Evolutionary conservation across 2,113 vertebrate genomes (phyloP), one percentile per base, ranked within the genome.

Genomic region (Percina caprodes): DNA sequence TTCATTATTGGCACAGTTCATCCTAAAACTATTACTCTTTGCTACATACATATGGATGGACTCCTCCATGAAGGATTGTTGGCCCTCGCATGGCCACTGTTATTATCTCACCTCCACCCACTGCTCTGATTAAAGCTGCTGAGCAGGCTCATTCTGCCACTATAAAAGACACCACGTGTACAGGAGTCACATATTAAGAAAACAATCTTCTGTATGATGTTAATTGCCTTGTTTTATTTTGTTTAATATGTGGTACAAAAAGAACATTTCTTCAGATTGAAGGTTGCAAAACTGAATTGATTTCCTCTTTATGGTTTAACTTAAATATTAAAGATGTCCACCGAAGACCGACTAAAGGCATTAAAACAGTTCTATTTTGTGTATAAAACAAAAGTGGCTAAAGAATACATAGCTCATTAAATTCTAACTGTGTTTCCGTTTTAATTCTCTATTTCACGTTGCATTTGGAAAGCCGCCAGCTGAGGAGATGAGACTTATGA

Each of bases 61-160:
- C 24, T 56, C 54, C 55, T 69, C 39, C 13, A 21, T 46, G 26
- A 51, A 46, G 18, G n/a, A 54, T 52, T 62, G 49, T 24, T 55
- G 62, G 46, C 18, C 23, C 24, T 72, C 18, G 0, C 45, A 11
- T n/a, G 59, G 45, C 45, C 49, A 58, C 48, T 55, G 35, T 77
- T 80, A 14, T 51, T 61, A 26, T 58, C 16, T 42, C 74, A 19
- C 45, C 48, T 80, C 55, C 79, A 69, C 61, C 83, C 74, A 61
- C 56, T 49, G 55, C 24, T 61, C 26, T 59, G 65, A 74, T 68
- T 76, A 49, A 68, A 82, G 52, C 67, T 79, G 26, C 70, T 48
- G 70, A 79, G 68, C 58, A 74, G 19, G 30, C 79, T 77, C 45
- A 69, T 24, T 79, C 65, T 74, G 56, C 33, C 55, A 62, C 78